Evolutionary conservation across 2,797 vertebrate genomes (phyloP), one percentile per base, ranked within the genome.

Genomic region (Eulemur albifrons): DNA sequence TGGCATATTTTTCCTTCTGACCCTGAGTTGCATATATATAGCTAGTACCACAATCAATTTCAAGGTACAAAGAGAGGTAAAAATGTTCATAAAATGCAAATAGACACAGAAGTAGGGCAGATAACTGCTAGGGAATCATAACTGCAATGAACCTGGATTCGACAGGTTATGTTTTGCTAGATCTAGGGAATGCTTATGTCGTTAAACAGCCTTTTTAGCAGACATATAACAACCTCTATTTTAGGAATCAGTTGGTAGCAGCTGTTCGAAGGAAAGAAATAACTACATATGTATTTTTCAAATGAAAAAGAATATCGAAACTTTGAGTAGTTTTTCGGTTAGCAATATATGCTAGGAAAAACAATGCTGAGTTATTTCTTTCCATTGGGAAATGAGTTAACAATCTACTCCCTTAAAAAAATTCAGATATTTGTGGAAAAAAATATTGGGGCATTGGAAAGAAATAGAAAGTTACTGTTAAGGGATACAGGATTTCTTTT

Each of bases 21-120:
- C 94, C 80, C 93, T 4, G 85, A 91, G 35, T 11, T 95, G 84
- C 81, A 95, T 81, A 96, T 73, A 82, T 93, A 97, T 67, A 77
- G 87, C 76, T 97, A 97, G 97, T 48, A 94, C 95, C 92, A 38
- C 83, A 75, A 97, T 96, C 88, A 92, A 57, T 96, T 88, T 96
- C 86, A 94, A 97, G n/a, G 76, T 96, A 93, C 35, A 77, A 32
- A 61, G 93, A 76, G 70, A 94, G 79, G 70, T 84, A 89, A 98
- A 97, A 94, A 90, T 40, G 65, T 92, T 97, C 96, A 92, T 93
- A 93, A 98, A 97, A 98, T 98, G 93, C 96, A 98, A 98, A 96
- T 38, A 85, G 43, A 91, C 73, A 45, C 63, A n/a, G 40, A 98
- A 97, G 59, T 50, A 92, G 63, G 77, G 85, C 88, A 97, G 92